Base-by-base conservation (phyloP, 1,140 invertebrate species). In the Aphelinus certus region DNA sequence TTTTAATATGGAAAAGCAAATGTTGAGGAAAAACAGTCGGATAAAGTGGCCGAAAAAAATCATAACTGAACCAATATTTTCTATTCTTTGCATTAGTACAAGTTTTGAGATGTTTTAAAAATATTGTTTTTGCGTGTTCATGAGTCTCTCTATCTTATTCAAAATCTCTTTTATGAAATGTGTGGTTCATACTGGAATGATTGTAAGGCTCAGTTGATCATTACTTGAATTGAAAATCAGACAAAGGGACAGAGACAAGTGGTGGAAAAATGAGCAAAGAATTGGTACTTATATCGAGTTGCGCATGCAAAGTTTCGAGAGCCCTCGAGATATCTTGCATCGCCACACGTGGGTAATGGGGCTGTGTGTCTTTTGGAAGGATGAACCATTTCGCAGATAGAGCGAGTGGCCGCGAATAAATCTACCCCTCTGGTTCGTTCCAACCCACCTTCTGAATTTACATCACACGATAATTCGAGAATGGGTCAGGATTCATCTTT, bases 11-110 rank as follows among this genome's bases (percentile, higher is more conserved):
- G 26, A 26, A 26, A 26, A 26, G 26, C 26, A 26, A 26, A 26
- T 26, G 26, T 26, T 26, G 26, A 65, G 26, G 47, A 55, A 53
- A 53, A 65, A 47, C 9, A 67, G 53, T 7, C 3, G 2, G 53
- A 57, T 67, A 46, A 7, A 65, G 26, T 26, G 26, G 63, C 45
- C 45, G 7, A 10, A n/a, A 47, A 63, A 63, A 45, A 63, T 63
- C 48, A 63, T 63, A 63, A 63, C 60, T 45, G 46, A 9, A 47
- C 42, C 48, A 46, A 47, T 47, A 63, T 63, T 1, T 47, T 63
- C 48, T 10, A 63, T 63, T 63, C 61, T 63, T 63, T 63, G 46
- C 26, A 63, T 63, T 63, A n/a, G 61, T 63, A 47, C 61, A 47
- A 0, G 26, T 26, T 26, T 26, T 26, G 26, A 26, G 26, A 26